A percentile compares a stretch with the other conserved stretches of the same genome.
These are phyloP conservation scores for Dendropsophus ebraccatus DNA, from an alignment of 2,113 vertebrate species.

Conservation along the genomic window DNA sequence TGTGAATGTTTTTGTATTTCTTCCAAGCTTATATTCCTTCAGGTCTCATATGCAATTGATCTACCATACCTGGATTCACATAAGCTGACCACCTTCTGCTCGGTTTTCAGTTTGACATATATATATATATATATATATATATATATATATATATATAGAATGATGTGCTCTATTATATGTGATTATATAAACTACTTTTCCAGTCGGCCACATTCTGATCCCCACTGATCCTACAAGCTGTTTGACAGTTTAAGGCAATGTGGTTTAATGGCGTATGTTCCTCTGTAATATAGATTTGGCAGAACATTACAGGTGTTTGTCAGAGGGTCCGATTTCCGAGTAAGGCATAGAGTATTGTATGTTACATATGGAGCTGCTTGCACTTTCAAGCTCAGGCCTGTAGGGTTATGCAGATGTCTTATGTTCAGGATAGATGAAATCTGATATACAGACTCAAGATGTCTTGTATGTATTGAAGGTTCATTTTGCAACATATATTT, in stretches of 20 bases:
- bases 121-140: neutral
- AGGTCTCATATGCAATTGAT: neutral
- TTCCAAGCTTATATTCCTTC: neutral
- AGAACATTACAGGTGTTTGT: neutral
- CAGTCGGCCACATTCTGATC: neutral
- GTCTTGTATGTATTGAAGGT: neutral
- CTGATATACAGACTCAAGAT: slow-evolving; percentile 2
- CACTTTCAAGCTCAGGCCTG: neutral
- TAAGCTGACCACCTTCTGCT: neutral
- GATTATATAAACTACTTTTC: neutral
- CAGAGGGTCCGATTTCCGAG: neutral
- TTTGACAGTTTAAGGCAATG: neutral
- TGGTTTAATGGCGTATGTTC: neutral
- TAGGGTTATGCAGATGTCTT: neutral
- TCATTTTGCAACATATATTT: neutral
- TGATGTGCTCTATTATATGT: neutral
- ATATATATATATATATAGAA: neutral
- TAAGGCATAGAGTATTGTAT: neutral
- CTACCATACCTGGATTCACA: neutral
- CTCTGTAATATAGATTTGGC: slow-evolving; percentile 29
- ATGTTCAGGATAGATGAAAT: slow-evolving; percentile 22
- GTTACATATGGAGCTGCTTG: neutral
- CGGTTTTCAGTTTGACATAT: neutral
- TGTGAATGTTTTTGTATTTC: neutral
- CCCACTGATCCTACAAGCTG: neutral